A percentile compares a stretch with the other conserved stretches of the same genome.
Evolutionary conservation across 1,140 invertebrate species (phyloP).

Genomic region (Pachypeltis micranthus): DNA sequence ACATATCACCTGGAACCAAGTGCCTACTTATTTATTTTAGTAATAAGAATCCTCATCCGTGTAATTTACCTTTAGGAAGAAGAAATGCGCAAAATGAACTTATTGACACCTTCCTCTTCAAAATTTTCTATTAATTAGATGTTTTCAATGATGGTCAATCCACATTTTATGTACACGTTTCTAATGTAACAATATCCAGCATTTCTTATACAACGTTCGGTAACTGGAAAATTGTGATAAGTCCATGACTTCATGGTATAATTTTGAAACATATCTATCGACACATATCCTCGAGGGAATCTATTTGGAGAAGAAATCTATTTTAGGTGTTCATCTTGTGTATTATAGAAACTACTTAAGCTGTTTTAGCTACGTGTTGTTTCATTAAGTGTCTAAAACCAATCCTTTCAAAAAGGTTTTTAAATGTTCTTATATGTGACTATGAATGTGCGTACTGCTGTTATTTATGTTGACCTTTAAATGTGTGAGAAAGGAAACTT

Average conservation of each 20-base stretch:
- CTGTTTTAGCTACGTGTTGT: neutral
- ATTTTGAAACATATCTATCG: slow-evolving; percentile 5
- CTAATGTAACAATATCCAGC: too few relatives aligned
- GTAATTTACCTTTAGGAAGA: too few relatives aligned
- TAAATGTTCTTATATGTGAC: neutral
- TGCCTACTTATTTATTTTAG: neutral
- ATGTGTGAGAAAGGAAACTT: neutral
- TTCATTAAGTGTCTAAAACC: slow-evolving; percentile 1
- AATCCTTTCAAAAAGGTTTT: neutral
- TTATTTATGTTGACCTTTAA: neutral
- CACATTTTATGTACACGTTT: too few relatives aligned
- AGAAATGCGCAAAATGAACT: too few relatives aligned
- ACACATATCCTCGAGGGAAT: neutral
- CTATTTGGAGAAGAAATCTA: neutral
- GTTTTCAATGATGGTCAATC: too few relatives aligned
- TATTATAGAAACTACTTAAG: neutral
- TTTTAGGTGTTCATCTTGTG: neutral
- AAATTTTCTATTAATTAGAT: too few relatives aligned
- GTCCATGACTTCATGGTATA: neutral
- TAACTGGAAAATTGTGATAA: neutral
- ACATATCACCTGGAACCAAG: neutral
- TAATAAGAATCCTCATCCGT: neutral
- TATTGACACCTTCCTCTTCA: too few relatives aligned
- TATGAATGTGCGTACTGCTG: neutral
- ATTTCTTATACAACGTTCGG: neutral